Conservation (phyloP, 2,113 vertebrate genomes). For the Xenus cinereus region DNA sequence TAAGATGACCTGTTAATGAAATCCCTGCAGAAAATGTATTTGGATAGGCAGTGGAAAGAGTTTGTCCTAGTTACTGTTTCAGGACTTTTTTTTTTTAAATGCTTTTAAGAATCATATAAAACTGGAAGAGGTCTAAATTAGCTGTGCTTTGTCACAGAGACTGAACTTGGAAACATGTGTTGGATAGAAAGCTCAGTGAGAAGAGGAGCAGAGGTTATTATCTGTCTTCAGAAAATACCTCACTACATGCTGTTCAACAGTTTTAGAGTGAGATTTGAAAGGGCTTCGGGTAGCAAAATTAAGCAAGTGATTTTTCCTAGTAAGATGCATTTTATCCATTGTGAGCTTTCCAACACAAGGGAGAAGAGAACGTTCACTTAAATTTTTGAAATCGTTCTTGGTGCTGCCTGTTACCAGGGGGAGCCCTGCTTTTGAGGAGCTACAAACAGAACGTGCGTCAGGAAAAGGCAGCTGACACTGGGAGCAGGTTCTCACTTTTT, state of each 20-base stretch:
- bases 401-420: background rate
- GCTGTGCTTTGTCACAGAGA: background rate
- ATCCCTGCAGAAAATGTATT: background rate
- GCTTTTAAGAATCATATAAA: background rate
- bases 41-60: background rate
- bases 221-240: background rate
- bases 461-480: background rate
- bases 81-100: background rate
- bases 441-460: background rate
- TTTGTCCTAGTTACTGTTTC: background rate
- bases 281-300: background rate
- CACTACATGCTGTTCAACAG: background rate
- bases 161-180: background rate
- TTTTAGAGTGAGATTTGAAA: background rate
- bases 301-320: background rate
- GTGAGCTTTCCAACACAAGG: background rate
- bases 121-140: background rate
- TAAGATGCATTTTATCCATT: background rate
- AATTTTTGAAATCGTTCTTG: background rate
- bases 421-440: background rate
- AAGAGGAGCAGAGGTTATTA: slow-evolving; percentile 10
- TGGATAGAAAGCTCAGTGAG: background rate
- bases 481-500: background rate
- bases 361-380: background rate
- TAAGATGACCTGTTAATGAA: background rate